A percentile compares a stretch with the other conserved stretches of the same genome.
Evolutionary conservation across 2,113 vertebrate genomes (phyloP).

Genomic region (Rhombomys opimus): DNA sequence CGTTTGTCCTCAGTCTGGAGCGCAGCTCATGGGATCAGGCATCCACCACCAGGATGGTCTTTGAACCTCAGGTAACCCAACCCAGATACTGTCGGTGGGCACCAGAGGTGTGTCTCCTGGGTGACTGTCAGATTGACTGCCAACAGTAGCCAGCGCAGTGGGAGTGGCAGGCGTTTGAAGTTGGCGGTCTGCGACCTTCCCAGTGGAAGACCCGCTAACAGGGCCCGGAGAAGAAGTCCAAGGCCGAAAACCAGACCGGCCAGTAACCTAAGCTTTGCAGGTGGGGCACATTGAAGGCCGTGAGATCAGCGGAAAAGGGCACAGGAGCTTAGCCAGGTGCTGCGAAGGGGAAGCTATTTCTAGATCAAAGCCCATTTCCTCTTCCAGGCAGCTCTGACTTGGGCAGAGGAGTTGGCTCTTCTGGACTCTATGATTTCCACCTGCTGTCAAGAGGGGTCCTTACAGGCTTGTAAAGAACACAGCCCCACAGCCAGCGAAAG

Average conservation of each 20-base stretch:
- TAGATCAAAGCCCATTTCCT: background rate
- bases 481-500: background rate
- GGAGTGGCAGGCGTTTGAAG: background rate
- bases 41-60: background rate
- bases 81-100: background rate
- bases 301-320: too few species aligned
- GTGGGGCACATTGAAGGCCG: background rate
- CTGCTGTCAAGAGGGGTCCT: background rate
- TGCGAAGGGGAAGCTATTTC: background rate
- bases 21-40: background rate
- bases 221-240: background rate
- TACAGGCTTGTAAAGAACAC: background rate
- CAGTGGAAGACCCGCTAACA: background rate
- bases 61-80: background rate
- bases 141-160: background rate
- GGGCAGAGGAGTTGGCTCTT: background rate
- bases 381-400: background rate
- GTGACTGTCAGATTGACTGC: background rate
- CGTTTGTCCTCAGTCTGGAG: background rate
- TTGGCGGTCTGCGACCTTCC: background rate
- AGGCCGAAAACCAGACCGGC: background rate
- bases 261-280: background rate
- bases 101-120: background rate
- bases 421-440: background rate
- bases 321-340: background rate